Base-by-base conservation (phyloP, 1,140 invertebrate genomes). In the Drosophila teissieri region DNA sequence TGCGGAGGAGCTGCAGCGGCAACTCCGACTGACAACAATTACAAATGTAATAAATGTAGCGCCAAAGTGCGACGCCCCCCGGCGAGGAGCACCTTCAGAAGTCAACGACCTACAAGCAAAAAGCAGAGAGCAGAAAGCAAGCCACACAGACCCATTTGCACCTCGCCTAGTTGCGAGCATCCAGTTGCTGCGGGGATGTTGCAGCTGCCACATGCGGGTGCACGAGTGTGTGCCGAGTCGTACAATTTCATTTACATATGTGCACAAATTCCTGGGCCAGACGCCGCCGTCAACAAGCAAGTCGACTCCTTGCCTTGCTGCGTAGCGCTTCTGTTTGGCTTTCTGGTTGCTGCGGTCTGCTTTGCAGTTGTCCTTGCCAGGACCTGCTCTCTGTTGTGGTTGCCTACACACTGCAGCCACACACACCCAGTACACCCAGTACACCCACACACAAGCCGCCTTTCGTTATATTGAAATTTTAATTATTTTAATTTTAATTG, bases 211-310 rank as follows among this genome's bases (percentile, higher is more conserved):
- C 55, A 81, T 73, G 68, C 19, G 17, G 36, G 53, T 75, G 62
- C 42, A 44, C 39, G 40, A 76, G 53, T 77, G 73, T 73, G 51
- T 53, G 57, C 36, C 79, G 65, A 88, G 83, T 88, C 72, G 74
- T 79, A 86, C 83, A 88, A 86, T 86, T 86, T 86, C 83, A 86
- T 86, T 86, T 86, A 83, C 83, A 86, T 86, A 86, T 86, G 88
- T 86, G 83, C 76, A 55, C 76, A 75, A 73, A 78, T 80, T 86
- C 79, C 78, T 79, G 65, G 49, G 60, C 76, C 75, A 88, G 74
- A 75, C 81, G 77, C 77, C 63, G 73, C 17, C 48, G 51, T 61
- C 70, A 65, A 70, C 78, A 19, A 52, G 49, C 69, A 83, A 88
- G 79, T 86, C 83, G 84, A 88, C 83, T 89, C 88, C 82, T 88